These are phyloP conservation scores for Laterallus jamaicensis DNA, from an alignment of 2,113 vertebrate genomes.

Conservation along the genomic window DNA sequence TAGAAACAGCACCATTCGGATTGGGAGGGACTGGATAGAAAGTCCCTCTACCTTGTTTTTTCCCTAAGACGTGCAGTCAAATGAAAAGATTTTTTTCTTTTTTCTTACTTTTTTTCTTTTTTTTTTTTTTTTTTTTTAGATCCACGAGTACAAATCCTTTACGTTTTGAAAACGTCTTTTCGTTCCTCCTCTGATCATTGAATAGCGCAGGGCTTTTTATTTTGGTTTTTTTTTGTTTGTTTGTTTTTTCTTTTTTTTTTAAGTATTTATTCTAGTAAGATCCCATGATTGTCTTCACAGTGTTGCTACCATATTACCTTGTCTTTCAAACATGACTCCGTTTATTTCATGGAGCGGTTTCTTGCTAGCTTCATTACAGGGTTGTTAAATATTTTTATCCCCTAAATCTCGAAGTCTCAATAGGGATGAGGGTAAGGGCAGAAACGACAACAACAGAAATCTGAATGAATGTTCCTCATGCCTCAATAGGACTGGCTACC, in stretches of 20 bases:
- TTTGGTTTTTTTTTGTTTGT: constrained; percentile 8
- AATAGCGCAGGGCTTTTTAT: constrained; percentile 31
- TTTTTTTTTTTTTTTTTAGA: constrained; percentile 65
- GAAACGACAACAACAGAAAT: constrained; percentile 62
- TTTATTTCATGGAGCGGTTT: constrained; percentile 79
- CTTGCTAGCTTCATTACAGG: constrained; percentile 74
- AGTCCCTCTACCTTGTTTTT: constrained; percentile 72
- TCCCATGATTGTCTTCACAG: constrained; percentile 99
- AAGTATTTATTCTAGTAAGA: constrained; percentile 80
- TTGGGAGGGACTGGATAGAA: constrained; percentile 59
- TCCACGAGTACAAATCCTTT: constrained; percentile 77
- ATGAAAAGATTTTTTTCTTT: constrained; percentile 53
- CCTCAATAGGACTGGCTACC: constrained; percentile 98
- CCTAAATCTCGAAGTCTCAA: constrained; percentile 70
- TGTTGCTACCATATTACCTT: constrained; percentile 94
- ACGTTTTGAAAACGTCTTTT: constrained; percentile 75
- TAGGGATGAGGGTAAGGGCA: constrained; percentile 61
- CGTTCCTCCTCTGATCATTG: constrained; percentile 72
- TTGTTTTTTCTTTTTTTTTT: constrained; percentile 21
- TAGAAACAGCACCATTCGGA: constrained; percentile 85
- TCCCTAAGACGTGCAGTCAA: constrained; percentile 76
- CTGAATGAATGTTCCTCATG: constrained; percentile 82
- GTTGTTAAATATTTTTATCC: constrained; percentile 73
- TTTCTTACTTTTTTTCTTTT: constrained; percentile 41
- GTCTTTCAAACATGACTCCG: constrained; percentile 82